Base-by-base conservation (phyloP, 2,113 vertebrate genomes). In the Propithecus coquereli region DNA sequence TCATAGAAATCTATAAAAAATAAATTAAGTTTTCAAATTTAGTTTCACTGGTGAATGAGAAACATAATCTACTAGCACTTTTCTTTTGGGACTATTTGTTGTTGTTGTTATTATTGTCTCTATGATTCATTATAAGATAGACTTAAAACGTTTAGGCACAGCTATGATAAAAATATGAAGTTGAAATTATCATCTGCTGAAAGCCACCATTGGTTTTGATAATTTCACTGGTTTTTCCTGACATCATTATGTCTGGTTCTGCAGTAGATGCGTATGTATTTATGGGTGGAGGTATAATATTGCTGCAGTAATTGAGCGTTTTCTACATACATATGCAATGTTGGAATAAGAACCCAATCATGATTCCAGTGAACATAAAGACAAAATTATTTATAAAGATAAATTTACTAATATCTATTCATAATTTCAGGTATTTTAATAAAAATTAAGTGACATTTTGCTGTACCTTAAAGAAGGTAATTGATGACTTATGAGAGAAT, bases 101-200 rank as follows among this genome's bases (percentile, higher is more conserved):
- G 5, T 16, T 57, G 20, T 57, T 57, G 5, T 43, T 4, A 6
- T 52, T 93, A 7, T 90, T 92, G 30, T 65, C 88, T 94, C 91
- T 84, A 86, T 37, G 27, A 80, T 66, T 90, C 34, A 84, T 13
- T 83, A 32, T 80, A 63, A 87, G 18, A 80, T 43, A 6, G 8
- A 16, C 32, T 86, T 91, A 88, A 93, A 94, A 79, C 25, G 13
- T 91, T 94, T 85, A 90, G 88, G 88, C 27, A 94, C 4, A 91
- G 16, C 30, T 8, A 88, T 40, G 59, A 20, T 94, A 63, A 85
- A 95, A 85, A 71, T 65, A 86, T 50, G 40, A 95, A 91, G 20
- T n/a, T 91, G 23, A 97, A 94, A 94, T 45, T 71, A 71, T 6
- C 23, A 37, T 71, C 54, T 91, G 22, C 52, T 76, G 7, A 91